phyloP scores from a whole-genome alignment of 2,113 vertebrate species.

The Turnix velox region DNA sequence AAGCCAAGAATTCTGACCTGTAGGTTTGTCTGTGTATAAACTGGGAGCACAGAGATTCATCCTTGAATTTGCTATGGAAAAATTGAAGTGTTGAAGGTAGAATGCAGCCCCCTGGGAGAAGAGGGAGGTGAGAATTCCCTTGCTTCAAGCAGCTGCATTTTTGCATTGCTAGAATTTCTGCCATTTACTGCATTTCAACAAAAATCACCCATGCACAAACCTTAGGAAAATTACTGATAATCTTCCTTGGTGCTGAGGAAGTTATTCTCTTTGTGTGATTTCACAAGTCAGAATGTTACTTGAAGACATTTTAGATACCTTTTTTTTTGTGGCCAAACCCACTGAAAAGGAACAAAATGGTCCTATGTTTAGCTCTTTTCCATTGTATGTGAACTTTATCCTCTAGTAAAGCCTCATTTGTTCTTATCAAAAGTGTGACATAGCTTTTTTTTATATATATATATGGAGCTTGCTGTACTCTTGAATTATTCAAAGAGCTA shows the following conservation, averaged over 20 bases:
- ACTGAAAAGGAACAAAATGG: not conserved
- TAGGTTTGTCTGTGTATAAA: not conserved
- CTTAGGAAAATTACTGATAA: not conserved
- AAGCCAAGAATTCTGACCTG: not conserved
- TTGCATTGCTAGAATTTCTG: not conserved
- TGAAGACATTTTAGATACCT: not conserved
- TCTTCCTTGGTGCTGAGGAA: not conserved
- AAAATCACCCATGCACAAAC: not conserved
- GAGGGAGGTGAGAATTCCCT: not conserved
- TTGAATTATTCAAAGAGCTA: not conserved
- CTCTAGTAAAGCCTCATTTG: not conserved
- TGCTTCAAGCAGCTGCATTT: not conserved
- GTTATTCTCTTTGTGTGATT: not conserved
- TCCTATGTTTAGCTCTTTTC: not conserved
- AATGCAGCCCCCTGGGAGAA: rapidly evolving
- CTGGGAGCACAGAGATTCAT: not conserved
- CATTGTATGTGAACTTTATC: not conserved
- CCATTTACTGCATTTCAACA: not conserved
- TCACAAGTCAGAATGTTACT: not conserved
- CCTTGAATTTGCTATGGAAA: not conserved
- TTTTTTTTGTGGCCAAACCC: not conserved
- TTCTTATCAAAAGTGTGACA: not conserved
- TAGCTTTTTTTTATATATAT: not conserved
- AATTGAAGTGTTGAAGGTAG: rapidly evolving
- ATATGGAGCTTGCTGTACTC: not conserved